Percentiles rank a stretch among this genome's conserved stretches.
phyloP scores from a whole-genome alignment of 2,797 vertebrate genomes.

The Acipenser ruthenus region DNA sequence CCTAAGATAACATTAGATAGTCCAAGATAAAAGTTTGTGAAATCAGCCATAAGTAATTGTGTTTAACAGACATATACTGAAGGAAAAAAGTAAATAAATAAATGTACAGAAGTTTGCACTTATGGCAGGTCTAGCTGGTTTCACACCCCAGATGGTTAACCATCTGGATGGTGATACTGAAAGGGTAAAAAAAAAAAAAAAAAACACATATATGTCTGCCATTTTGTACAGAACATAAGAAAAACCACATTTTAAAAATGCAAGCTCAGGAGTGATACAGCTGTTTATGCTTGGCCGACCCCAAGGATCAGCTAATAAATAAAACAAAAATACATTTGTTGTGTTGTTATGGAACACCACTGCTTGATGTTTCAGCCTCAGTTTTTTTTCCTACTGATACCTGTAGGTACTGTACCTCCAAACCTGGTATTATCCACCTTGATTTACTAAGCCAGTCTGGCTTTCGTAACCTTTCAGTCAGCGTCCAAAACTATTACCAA shows the following conservation, averaged over 20 bases:
- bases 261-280: slow-evolving; percentile 7
- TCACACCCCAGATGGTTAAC: not conserved
- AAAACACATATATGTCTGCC: no score
- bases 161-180: not conserved
- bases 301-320: slow-evolving; percentile 24
- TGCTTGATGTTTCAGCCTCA: no score
- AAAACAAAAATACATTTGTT: not conserved
- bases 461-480: not conserved
- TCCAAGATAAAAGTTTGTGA: no score
- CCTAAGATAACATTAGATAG: no score
- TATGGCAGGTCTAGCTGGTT: not conserved
- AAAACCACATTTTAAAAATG: slow-evolving; percentile 21
- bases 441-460: not conserved
- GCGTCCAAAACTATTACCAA: not conserved
- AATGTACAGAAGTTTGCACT: not conserved
- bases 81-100: no score
- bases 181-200: not conserved
- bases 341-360: not conserved
- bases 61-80: no score
- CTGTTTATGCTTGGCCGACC: slow-evolving; percentile 24
- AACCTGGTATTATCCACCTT: not conserved
- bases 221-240: no score
- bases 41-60: no score
- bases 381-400: no score
- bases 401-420: not conserved